These are phyloP conservation scores for Psilopogon haemacephalus DNA, from an alignment of 2,113 vertebrate genomes.

Conservation along the genomic window DNA sequence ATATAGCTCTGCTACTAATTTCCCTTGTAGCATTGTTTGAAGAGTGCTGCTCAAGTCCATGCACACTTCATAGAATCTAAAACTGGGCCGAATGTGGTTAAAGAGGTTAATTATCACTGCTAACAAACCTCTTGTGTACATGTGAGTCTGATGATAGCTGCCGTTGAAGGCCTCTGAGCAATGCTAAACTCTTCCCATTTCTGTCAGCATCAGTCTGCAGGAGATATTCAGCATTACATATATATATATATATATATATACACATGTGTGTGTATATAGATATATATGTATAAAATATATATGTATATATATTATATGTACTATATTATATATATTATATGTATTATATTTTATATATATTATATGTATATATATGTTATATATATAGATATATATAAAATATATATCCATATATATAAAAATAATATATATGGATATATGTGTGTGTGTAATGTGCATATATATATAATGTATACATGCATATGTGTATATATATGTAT, in stretches of 20 bases:
- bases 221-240: not conserved
- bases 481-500: not conserved
- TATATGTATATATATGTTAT: too few relatives aligned
- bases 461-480: too few relatives aligned
- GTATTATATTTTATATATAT: too few relatives aligned
- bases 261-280: too few relatives aligned
- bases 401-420: too few relatives aligned
- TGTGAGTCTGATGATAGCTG: not conserved
- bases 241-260: too few relatives aligned
- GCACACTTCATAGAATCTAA: not conserved
- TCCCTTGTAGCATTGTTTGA: not conserved
- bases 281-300: too few relatives aligned
- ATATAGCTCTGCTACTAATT: not conserved
- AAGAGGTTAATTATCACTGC: not conserved
- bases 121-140: not conserved
- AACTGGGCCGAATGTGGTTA: not conserved
- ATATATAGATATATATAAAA: too few relatives aligned
- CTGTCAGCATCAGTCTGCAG: not conserved
- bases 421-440: too few relatives aligned
- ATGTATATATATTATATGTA: too few relatives aligned
- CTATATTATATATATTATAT: too few relatives aligned
- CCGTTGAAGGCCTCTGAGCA: not conserved
- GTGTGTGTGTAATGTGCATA: too few relatives aligned
- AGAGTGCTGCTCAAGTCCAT: not conserved
- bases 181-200: not conserved